These are phyloP conservation scores for Thamnophis elegans DNA, from an alignment of 2,797 vertebrate genomes.

Conservation along the genomic window DNA sequence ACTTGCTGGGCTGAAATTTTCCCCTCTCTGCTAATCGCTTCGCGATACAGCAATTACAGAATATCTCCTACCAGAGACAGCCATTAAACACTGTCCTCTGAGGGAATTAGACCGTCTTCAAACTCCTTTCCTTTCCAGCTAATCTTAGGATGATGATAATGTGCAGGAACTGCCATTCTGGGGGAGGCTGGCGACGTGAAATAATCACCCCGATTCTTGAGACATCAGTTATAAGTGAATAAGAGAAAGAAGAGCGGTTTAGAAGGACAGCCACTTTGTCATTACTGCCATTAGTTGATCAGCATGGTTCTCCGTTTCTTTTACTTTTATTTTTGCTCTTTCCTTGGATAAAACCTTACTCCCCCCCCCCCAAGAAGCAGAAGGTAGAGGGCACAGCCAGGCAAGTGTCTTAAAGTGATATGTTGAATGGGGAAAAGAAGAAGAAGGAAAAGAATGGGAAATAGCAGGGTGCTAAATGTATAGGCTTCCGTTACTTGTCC, in stretches of 20 bases:
- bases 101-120: slow-evolving; percentile 26
- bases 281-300: slow-evolving; percentile 5
- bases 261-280: neutral
- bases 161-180: neutral
- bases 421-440: neutral
- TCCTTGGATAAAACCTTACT: neutral
- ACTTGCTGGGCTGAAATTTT: neutral
- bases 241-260: neutral
- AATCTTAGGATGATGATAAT: slow-evolving; percentile 29
- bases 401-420: neutral
- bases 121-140: neutral
- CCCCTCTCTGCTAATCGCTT: neutral
- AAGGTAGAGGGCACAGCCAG: neutral
- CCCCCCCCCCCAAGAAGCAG: neutral
- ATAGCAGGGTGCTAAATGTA: neutral
- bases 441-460: neutral
- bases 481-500: too few species aligned
- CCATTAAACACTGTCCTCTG: slow-evolving; percentile 17
- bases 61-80: slow-evolving; percentile 36
- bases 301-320: neutral
- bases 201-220: neutral
- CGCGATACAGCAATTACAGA: slow-evolving; percentile 20
- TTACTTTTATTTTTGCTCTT: neutral
- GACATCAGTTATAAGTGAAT: neutral
- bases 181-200: neutral